These are phyloP conservation scores for Sturnus vulgaris DNA, from an alignment of 2,113 vertebrate species.

Conservation along the genomic window DNA sequence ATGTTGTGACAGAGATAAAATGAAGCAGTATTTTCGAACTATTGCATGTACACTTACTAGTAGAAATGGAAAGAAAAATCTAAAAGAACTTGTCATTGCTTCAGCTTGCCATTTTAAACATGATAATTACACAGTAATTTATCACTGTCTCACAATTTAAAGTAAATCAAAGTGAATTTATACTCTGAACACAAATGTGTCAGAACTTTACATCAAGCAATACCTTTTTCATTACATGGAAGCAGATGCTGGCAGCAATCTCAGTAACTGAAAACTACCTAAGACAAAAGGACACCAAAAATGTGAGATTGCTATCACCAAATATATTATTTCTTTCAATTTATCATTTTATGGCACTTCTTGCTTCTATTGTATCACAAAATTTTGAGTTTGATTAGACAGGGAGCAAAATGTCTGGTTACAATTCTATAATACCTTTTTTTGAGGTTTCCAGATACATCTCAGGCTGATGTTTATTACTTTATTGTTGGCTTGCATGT, in stretches of 20 bases:
- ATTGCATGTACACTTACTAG: neutral
- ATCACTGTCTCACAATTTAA: constrained; percentile 26
- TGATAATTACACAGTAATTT: constrained; percentile 42
- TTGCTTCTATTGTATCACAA: neutral
- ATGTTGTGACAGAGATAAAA: constrained; percentile 16
- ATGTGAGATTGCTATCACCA: neutral
- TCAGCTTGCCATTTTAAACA: neutral
- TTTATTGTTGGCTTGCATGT: neutral
- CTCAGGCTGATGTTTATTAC: neutral
- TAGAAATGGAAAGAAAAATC: neutral
- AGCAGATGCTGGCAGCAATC: neutral
- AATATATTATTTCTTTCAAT: neutral
- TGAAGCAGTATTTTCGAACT: constrained; percentile 10
- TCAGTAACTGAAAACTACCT: neutral
- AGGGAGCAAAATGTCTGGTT: neutral
- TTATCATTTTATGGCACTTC: neutral
- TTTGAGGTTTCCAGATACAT: neutral
- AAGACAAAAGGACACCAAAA: neutral
- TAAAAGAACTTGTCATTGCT: constrained; percentile 19
- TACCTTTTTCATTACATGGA: constrained; percentile 21
- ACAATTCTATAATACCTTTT: neutral
- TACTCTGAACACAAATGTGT: neutral
- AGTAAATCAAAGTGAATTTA: constrained; percentile 31
- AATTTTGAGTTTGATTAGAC: neutral
- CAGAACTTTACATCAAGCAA: neutral